Evolutionary conservation across 2,797 vertebrate genomes (phyloP).

Genomic region (Protonibea diacanthus): DNA sequence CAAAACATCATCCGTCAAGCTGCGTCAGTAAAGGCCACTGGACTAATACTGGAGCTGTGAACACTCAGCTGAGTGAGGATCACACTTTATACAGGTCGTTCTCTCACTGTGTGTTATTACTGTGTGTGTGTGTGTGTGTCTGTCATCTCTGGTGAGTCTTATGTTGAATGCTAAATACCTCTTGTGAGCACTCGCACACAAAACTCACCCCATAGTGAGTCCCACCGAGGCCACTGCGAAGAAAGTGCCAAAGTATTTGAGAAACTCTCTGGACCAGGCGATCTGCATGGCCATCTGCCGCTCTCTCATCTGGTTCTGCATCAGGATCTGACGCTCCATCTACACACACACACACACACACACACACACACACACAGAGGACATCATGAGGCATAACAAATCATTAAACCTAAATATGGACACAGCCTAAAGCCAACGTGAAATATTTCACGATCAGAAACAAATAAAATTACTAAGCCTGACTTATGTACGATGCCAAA

Average conservation of each 20-base stretch:
- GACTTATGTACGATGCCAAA: no score
- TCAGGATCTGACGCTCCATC: constrained; percentile 92
- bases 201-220: constrained; percentile 86
- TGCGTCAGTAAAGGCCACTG: constrained; percentile 25
- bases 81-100: constrained; percentile 1
- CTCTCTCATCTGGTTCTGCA: constrained; percentile 95
- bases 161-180: not conserved
- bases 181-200: not conserved
- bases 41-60: constrained; percentile 24
- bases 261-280: constrained; percentile 91
- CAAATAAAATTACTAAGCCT: not conserved
- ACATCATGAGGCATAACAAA: not conserved
- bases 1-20: not conserved
- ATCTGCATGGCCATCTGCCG: constrained; percentile 93
- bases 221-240: constrained; percentile 83
- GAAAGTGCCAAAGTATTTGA: constrained; percentile 92
- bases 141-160: not conserved
- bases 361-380: not conserved
- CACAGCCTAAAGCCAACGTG: not conserved
- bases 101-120: not conserved
- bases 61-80: constrained; percentile 23
- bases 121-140: not conserved
- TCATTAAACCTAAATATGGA: constrained; percentile 3
- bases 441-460: no score
- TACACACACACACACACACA: constrained; percentile 52